Evolutionary conservation across 2,797 vertebrate genomes (phyloP), one percentile per base, ranked within the genome.

Genomic region (Cyprinella venusta): DNA sequence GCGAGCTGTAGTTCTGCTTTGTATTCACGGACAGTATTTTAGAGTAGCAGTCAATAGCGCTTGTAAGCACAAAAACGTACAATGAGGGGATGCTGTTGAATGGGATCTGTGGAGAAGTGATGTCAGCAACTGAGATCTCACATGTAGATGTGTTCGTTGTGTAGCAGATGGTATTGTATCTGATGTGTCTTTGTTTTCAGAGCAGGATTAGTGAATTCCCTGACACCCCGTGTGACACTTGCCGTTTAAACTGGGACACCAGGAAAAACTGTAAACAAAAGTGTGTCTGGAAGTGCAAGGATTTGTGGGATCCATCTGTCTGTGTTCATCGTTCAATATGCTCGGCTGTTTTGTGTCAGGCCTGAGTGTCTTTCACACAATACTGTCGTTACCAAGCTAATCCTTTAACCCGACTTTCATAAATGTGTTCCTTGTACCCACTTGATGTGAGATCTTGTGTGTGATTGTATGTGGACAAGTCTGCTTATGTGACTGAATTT

Each of bases 271-370:
- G 72, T 81, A 59, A 80, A 63, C 38, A 81, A 71, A 48, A 65
- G 48, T 80, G 74, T 71, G 19, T 67, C 68, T 75, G 80, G 69
- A 65, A 74, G 56, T 78, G 80, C 42, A 36, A 45, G 50, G 80
- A 82, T 82, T 82, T 79, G 80, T 68, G 24, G 78, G 30, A n/a
- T 76, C 81, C 81, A 82, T 75, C 24, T 84, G 64, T 54, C 76
- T 65, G 67, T 82, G 54, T 50, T 71, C 9, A 52, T 63, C 56
- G 40, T 81, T 81, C 63, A 67, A 30, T 82, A 52, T 82, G 71
- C 56, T 75, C 9, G 59, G 19, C 45, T 30, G 72, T 75, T 76
- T 72, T 15, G 24, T 30, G 21, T n/a, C 30, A 33, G 26, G 26
- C 36, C 10, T 7, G 26, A 21, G 59, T 24, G 30, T 50, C 6